Conservation (phyloP, 2,888 invertebrate species). For the Eupithecia abbreviata region DNA sequence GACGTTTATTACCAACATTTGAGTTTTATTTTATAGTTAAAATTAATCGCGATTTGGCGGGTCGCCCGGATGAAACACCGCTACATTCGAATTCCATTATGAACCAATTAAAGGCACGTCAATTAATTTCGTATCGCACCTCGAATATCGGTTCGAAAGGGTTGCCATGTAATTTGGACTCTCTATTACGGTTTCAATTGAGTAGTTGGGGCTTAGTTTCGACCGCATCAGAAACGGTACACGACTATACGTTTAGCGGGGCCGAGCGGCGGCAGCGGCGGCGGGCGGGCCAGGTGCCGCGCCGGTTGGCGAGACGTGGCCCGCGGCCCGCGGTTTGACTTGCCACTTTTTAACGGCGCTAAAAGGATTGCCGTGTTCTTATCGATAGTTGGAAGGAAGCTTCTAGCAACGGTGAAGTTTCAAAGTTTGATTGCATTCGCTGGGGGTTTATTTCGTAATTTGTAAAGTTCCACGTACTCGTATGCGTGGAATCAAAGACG, state of each 20-base stretch:
- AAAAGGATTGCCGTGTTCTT: conserved; percentile 82
- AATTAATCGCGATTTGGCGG: conserved; percentile 47
- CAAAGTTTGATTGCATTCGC: conserved; percentile 40
- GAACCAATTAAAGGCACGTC: conserved; percentile 57
- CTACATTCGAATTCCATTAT: conserved; percentile 58
- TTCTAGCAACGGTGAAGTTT: conserved; percentile 41
- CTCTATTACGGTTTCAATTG: conserved; percentile 80
- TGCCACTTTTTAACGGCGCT: conserved; percentile 72
- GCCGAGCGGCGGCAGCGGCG: conserved; percentile 31
- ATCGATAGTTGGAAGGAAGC: conserved; percentile 68
- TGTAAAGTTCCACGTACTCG: conserved; percentile 35
- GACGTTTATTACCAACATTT: conserved; percentile 79
- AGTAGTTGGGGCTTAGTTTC: conserved; percentile 78
- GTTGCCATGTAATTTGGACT: conserved; percentile 74
- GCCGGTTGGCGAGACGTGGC: conserved; percentile 44
- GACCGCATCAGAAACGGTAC: conserved; percentile 73
- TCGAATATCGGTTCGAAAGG: conserved; percentile 73
- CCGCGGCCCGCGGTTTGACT: conserved; percentile 66
- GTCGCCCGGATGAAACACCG: conserved; percentile 38
- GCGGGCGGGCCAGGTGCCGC: conserved; percentile 50
- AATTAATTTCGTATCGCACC: conserved; percentile 68
- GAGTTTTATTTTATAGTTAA: conserved; percentile 69
- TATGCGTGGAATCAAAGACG: conserved; percentile 52
- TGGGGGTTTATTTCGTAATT: conserved; percentile 23
- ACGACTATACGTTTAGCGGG: conserved; percentile 80